These are phyloP conservation scores for Ormyrus thymus DNA, from an alignment of 2,888 invertebrate species.

Conservation along the genomic window DNA sequence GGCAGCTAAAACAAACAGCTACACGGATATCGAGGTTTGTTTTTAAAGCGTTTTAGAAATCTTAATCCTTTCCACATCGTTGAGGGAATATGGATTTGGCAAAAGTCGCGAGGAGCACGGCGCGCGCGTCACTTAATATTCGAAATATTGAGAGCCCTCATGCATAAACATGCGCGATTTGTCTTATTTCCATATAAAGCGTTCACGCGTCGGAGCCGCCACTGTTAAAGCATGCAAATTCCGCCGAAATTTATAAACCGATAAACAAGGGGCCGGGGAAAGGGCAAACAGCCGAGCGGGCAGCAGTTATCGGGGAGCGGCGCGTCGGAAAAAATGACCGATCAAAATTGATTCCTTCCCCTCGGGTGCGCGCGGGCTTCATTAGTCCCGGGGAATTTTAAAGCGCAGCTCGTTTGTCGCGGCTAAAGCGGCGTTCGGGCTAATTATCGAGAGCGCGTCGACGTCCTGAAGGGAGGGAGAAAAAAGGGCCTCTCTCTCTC, in stretches of 20 bases:
- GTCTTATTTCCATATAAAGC: not conserved
- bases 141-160: no score
- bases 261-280: not conserved
- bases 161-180: no score
- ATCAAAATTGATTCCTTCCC: constrained; percentile 45
- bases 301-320: not conserved
- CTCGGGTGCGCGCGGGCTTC: constrained; percentile 12
- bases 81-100: no score
- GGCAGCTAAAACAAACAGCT: no score
- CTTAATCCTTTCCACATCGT: no score
- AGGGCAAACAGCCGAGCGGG: not conserved
- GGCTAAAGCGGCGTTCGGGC: constrained; percentile 24
- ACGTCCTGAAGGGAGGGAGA: not conserved
- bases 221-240: constrained; percentile 5
- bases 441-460: constrained; percentile 37
- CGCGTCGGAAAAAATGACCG: not conserved
- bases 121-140: no score
- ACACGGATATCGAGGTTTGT: no score
- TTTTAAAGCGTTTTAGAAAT: no score
- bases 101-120: no score
- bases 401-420: constrained; percentile 10
- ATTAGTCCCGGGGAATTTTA: constrained; percentile 19
- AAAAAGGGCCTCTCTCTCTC: constrained; percentile 4
- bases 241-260: not conserved
- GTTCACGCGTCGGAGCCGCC: not conserved